Percentiles rank a stretch among this genome's conserved stretches.
Conservation (phyloP, 2,888 invertebrate species). For the Ophion costatus region DNA sequence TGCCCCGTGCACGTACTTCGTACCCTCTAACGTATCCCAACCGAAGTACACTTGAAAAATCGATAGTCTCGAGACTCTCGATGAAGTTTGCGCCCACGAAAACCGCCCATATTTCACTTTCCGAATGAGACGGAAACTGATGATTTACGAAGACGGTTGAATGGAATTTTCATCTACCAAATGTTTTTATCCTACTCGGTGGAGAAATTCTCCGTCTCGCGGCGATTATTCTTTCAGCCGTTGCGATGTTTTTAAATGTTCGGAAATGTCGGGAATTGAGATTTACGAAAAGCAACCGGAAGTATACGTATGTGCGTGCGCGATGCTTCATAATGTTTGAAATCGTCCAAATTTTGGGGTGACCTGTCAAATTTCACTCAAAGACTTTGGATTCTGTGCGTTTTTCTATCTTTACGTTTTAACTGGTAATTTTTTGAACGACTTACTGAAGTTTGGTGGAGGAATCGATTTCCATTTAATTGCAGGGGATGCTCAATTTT, state of each 20-base stretch:
- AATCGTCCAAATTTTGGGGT: not conserved
- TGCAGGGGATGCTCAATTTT: no score
- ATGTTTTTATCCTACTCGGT: not conserved
- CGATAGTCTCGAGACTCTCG: conserved; percentile 50
- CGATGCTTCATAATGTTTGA: not conserved
- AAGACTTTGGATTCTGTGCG: not conserved
- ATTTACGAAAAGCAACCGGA: no score
- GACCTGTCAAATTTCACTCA: not conserved
- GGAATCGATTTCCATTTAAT: not conserved
- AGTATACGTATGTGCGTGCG: not conserved
- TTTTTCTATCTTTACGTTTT: not conserved
- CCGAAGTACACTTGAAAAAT: conserved; percentile 55
- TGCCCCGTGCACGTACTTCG: conserved; percentile 21
- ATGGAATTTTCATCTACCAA: not conserved
- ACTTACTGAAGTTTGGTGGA: not conserved
- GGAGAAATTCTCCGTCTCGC: not conserved
- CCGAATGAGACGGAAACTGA: not conserved
- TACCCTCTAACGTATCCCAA: conserved; percentile 20
- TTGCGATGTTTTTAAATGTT: not conserved
- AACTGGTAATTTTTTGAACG: not conserved
- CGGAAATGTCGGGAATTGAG: not conserved
- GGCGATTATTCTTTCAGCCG: not conserved
- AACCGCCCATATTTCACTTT: not conserved
- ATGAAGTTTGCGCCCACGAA: conserved; percentile 36
- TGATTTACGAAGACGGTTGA: not conserved